These are phyloP conservation scores for Nebria salina DNA, from an alignment of 2,888 invertebrate genomes.

Conservation along the genomic window DNA sequence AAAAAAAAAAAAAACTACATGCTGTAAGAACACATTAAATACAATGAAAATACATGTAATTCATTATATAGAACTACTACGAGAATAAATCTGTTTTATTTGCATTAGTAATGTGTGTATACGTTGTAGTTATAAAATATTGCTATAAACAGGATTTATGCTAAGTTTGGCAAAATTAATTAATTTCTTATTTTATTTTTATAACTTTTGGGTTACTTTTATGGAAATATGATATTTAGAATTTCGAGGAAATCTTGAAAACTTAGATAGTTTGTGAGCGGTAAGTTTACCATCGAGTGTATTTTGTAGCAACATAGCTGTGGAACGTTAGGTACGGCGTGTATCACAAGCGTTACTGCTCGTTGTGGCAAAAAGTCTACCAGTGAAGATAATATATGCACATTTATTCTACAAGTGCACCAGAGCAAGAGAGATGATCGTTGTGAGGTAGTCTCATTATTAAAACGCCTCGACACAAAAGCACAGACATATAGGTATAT, in stretches of 20 bases:
- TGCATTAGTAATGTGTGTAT: neutral
- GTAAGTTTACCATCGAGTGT: neutral
- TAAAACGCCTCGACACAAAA: constrained; percentile 24
- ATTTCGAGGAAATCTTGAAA: no score
- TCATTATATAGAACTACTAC: neutral
- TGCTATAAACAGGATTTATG: neutral
- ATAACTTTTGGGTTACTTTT: no score
- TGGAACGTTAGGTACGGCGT: neutral
- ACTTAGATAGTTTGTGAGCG: neutral
- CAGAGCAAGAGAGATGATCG: constrained; percentile 32
- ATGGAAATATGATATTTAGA: no score
- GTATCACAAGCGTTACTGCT: constrained; percentile 31
- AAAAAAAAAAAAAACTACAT: neutral
- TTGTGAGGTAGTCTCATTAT: constrained; percentile 34
- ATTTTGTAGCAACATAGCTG: constrained; percentile 20
- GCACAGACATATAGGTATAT: neutral
- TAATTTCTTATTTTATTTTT: no score
- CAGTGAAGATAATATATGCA: constrained; percentile 39
- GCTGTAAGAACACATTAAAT: neutral
- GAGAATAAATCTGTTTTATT: neutral
- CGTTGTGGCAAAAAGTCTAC: constrained; percentile 37
- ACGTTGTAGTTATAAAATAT: neutral
- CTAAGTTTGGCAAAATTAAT: neutral
- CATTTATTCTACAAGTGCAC: constrained; percentile 39
- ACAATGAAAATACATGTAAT: neutral